Base-by-base conservation (phyloP, 2,888 invertebrate genomes). In the Euphydryas editha region DNA sequence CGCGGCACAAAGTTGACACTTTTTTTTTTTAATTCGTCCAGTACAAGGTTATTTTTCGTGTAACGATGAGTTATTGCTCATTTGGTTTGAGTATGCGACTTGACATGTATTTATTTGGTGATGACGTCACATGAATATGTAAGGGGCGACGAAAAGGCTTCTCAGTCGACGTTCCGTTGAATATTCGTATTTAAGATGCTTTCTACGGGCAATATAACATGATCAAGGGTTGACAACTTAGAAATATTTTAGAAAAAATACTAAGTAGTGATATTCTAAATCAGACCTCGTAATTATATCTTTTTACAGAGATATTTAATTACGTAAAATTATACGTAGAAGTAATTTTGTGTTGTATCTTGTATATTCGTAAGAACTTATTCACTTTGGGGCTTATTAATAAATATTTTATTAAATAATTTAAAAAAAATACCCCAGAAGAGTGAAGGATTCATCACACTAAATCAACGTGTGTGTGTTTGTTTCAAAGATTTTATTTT, bases 1-100 rank as follows among this genome's bases (percentile, higher is more conserved):
- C 80, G 81, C 82, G 76, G 75, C 83, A 85, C 85, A 85, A 83
- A 70, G 89, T 89, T 89, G 88, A 88, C 88, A 87, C 81, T 81
- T 54, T 80, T 79, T 63, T 62, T 60, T 69, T 73, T 72, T 70
- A 72, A 71, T 73, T 73, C 69, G 72, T 67, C 62, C 72, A 62
- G 66, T 62, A 68, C 71, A 63, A 62, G 63, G 68, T 71, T 69
- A 71, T 69, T 71, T 73, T 71, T 73, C 73, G 70, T 69, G 60
- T 72, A 68, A 68, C 65, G 68, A 73, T 76, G 76, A 76, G 67
- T 70, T 76, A 77, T 74, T 71, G 72, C 68, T 69, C 62, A 51
- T 72, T 65, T 71, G 54, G 59, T 56, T 64, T 55, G 46, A 55
- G 57, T 54, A 36, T 54, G 60, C 39, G 47, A 49, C 60, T 67